Conservation (phyloP, 2,888 invertebrate species). For the Eledone cirrhosa region DNA sequence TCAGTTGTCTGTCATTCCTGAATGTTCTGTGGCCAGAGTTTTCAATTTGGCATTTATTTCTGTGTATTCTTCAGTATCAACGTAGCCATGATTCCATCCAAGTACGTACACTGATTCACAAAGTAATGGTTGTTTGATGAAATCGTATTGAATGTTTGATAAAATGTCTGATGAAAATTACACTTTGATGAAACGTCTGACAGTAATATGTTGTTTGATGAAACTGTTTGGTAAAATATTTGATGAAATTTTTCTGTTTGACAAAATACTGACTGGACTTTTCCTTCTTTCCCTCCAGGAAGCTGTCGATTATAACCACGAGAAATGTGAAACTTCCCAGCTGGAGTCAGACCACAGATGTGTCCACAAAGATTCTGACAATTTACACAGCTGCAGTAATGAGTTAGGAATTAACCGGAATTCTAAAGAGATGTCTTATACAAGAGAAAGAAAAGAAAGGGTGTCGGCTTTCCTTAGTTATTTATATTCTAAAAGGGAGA, state of each 20-base stretch:
- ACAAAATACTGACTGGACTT: not conserved
- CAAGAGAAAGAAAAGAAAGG: not conserved
- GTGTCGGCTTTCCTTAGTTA: conserved; percentile 16
- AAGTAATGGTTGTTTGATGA: too few relatives aligned
- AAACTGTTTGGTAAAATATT: too few relatives aligned
- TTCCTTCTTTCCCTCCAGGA: conserved; percentile 40
- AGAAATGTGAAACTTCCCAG: conserved; percentile 43
- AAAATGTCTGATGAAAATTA: too few relatives aligned
- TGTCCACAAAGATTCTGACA: conserved; percentile 40
- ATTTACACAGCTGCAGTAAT: not conserved
- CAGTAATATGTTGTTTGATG: too few relatives aligned
- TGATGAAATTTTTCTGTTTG: not conserved
- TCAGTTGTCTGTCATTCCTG: conserved; percentile 86
- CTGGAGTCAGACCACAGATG: conserved; percentile 49
- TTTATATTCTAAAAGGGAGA: conserved; percentile 18
- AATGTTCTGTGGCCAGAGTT: conserved; percentile 97
- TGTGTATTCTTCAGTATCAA: conserved; percentile 89
- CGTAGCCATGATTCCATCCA: conserved; percentile 59
- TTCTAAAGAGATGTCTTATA: not conserved
- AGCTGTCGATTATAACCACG: conserved; percentile 46
- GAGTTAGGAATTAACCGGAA: not conserved
- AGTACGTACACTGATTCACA: conserved; percentile 43
- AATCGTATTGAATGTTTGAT: too few relatives aligned
- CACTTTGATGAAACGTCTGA: too few relatives aligned
- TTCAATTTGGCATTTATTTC: conserved; percentile 87